Conservation (phyloP, 2,797 vertebrate species). For the Hyperoplus immaculatus region DNA sequence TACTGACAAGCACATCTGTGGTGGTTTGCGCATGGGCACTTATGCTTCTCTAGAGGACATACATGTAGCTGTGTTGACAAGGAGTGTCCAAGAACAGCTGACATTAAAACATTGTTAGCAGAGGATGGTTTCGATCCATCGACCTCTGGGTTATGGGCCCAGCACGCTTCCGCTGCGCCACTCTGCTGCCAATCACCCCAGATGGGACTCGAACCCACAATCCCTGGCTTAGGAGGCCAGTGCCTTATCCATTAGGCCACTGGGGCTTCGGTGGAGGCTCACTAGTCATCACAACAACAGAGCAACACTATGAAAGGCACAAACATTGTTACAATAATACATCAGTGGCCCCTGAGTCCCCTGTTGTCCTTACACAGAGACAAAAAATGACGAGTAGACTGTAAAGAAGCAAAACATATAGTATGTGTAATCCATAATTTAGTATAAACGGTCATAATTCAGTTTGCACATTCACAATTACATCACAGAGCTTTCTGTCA, state of each 20-base stretch:
- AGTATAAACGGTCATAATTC: not conserved
- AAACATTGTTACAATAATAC: not conserved
- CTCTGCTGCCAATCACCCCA: conserved; percentile 30
- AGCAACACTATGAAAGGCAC: not conserved
- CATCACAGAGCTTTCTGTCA: too few relatives aligned
- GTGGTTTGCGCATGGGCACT: too few relatives aligned
- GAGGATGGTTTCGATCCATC: conserved; percentile 81
- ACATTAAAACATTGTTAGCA: conserved; percentile 39
- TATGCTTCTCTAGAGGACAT: too few relatives aligned
- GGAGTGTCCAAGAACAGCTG: too few relatives aligned
- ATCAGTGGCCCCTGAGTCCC: not conserved
- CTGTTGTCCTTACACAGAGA: not conserved
- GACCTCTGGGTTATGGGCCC: conserved; percentile 77
- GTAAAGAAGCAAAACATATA: not conserved
- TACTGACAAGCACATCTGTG: too few relatives aligned
- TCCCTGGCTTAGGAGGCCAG: conserved; percentile 75
- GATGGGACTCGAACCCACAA: conserved; percentile 74
- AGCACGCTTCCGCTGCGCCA: conserved; percentile 39
- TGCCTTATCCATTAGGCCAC: conserved; percentile 80
- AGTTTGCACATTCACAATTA: not conserved
- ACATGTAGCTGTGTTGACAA: too few relatives aligned
- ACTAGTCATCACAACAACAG: not conserved
- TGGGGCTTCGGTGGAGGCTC: conserved; percentile 6
- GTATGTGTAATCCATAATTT: not conserved
- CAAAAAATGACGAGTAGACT: not conserved